A percentile compares a stretch with the other conserved stretches of the same genome.
These are phyloP conservation scores for Pollenia amentaria DNA, from an alignment of 2,888 invertebrate species.

Conservation along the genomic window DNA sequence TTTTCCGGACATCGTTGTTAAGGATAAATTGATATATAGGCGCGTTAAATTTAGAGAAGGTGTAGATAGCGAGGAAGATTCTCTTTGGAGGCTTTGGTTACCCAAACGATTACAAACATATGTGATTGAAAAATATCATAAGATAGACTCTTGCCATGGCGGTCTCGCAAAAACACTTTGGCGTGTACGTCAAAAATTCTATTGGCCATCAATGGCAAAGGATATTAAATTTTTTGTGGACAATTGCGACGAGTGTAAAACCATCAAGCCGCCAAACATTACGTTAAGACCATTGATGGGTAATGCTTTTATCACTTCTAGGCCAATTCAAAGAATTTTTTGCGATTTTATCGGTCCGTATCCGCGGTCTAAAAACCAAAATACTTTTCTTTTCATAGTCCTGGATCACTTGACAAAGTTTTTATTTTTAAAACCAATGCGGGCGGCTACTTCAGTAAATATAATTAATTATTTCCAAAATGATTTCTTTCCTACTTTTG, in stretches of 20 bases:
- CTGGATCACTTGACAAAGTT: conserved; percentile 1
- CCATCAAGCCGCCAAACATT: not conserved
- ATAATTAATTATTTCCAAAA: conserved; percentile 1
- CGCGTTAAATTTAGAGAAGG: conserved; percentile 4
- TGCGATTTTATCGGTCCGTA: conserved; percentile 23
- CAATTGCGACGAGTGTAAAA: not conserved
- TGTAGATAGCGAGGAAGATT: not conserved
- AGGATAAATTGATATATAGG: not conserved
- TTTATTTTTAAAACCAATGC: not conserved
- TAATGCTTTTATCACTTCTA: not conserved
- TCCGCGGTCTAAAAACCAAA: not conserved
- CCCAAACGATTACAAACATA: not conserved
- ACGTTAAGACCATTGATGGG: not conserved
- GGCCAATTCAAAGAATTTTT: conserved; percentile 12
- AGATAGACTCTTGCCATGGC: not conserved
- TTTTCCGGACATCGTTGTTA: not conserved
- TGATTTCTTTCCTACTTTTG: not conserved
- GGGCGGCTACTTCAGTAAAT: not conserved
- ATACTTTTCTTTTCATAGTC: not conserved
- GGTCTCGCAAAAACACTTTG: not conserved
- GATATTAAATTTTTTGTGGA: not conserved
- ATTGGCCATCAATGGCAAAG: too few species aligned
- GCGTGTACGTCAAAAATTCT: conserved; percentile 22
- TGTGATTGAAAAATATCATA: not conserved
- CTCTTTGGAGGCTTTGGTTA: conserved; percentile 20